Evolutionary conservation across 2,113 vertebrate species (phyloP).

Genomic region (Alethe diademata): DNA sequence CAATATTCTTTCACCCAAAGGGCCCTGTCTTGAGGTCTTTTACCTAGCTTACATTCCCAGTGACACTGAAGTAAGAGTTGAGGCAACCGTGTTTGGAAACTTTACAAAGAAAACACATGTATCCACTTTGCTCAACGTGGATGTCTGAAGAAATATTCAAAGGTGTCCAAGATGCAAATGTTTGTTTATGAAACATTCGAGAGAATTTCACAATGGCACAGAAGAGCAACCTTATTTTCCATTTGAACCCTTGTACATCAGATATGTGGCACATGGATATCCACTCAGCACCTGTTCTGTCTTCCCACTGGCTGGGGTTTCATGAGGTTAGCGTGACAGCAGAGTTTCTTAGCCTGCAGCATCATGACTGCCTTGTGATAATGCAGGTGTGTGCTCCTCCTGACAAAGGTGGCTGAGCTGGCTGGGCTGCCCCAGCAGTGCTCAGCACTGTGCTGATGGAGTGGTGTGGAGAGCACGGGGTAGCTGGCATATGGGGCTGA

Average conservation of each 20-base stretch:
- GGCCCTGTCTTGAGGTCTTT: neutral
- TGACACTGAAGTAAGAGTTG: neutral
- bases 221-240: slow-evolving; percentile 12
- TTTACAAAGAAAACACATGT: slow-evolving; percentile 45
- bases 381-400: neutral
- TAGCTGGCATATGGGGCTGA: neutral
- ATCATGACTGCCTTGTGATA: neutral
- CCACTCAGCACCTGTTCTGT: neutral
- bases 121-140: slow-evolving; percentile 49
- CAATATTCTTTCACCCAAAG: neutral
- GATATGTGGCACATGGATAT: neutral
- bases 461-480: accelerated
- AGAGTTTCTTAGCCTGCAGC: neutral
- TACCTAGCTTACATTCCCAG: slow-evolving; percentile 15
- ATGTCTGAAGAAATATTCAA: slow-evolving; percentile 55
- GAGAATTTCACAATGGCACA: slow-evolving; percentile 19
- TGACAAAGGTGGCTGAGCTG: neutral
- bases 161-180: slow-evolving; percentile 50
- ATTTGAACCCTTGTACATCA: slow-evolving; percentile 22
- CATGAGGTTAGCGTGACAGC: neutral
- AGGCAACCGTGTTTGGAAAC: slow-evolving; percentile 37
- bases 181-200: slow-evolving; percentile 1
- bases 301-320: neutral
- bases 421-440: neutral
- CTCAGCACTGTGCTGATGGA: neutral